Percentiles rank a stretch among this genome's conserved stretches.
Conservation (phyloP, 2,113 vertebrate species). For the Clarias batrachus region DNA sequence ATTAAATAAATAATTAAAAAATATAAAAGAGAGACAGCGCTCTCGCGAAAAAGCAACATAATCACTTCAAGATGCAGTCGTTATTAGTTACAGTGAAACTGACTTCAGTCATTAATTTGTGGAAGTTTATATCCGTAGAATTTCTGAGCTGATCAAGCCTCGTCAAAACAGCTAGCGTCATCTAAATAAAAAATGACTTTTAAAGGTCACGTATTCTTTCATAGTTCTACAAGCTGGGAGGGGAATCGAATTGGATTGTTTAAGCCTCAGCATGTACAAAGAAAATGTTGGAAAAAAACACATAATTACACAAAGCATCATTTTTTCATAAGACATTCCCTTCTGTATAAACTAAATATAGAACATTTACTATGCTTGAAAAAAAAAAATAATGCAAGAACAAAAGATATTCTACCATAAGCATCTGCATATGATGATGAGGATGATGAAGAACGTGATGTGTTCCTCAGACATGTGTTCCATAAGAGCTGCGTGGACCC, state of each 20-base stretch:
- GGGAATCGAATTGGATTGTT: no score
- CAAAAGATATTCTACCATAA: background rate
- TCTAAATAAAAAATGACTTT: background rate
- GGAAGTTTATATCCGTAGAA: background rate
- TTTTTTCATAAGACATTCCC: no score
- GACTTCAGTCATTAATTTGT: background rate
- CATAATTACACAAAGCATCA: no score
- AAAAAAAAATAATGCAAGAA: background rate
- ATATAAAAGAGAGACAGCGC: no score
- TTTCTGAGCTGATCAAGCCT: background rate
- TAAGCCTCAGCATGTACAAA: no score
- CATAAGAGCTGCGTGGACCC: conserved; percentile 98
- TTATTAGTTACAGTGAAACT: background rate
- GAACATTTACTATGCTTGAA: background rate
- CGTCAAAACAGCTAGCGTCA: background rate
- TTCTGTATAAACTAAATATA: background rate
- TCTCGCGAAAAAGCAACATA: background rate
- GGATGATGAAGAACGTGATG: conserved; percentile 5
- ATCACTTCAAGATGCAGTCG: background rate
- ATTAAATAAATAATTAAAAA: no score
- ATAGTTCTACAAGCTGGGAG: no score
- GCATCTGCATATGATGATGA: background rate
- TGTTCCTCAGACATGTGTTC: conserved; percentile 86
- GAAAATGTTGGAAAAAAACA: no score
- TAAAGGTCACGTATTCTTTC: no score